Evolutionary conservation across 2,113 vertebrate species (phyloP).

Genomic region (Silurus asotus): DNA sequence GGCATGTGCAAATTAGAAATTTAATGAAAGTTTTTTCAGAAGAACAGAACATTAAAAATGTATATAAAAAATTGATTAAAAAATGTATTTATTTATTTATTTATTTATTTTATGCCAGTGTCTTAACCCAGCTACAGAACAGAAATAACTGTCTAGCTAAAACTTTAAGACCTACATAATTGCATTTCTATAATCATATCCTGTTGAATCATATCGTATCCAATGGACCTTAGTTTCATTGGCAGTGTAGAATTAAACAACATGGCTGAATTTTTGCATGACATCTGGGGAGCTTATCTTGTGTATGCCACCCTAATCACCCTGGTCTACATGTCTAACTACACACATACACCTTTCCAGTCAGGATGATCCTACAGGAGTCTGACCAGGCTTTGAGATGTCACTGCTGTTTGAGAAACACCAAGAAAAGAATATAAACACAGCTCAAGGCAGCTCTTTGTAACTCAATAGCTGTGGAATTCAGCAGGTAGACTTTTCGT

Average conservation of each 20-base stretch:
- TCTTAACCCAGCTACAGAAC: not conserved
- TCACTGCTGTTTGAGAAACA: slow-evolving; percentile 31
- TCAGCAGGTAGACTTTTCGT: slow-evolving; percentile 47
- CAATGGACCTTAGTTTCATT: not conserved
- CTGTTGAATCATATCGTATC: too few relatives aligned
- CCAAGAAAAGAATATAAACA: slow-evolving; percentile 28
- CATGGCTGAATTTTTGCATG: not conserved
- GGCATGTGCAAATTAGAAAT: not conserved
- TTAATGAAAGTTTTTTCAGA: not conserved
- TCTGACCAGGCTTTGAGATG: slow-evolving; percentile 16
- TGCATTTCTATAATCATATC: not conserved
- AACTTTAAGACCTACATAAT: not conserved
- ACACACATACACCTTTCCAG: slow-evolving; percentile 24
- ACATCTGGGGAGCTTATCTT: not conserved
- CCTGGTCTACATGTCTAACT: slow-evolving; percentile 32
- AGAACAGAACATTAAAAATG: not conserved
- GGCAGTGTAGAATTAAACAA: not conserved
- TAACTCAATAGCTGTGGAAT: slow-evolving; percentile 50
- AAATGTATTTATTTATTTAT: not conserved
- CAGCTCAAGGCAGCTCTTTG: slow-evolving; percentile 29
- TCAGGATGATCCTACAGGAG: slow-evolving; percentile 30
- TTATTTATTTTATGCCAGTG: not conserved
- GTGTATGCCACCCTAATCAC: slow-evolving; percentile 25
- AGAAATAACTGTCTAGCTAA: not conserved
- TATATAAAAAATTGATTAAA: not conserved